phyloP scores from a whole-genome alignment of 1,140 invertebrate species.

The Lethrus apterus region DNA sequence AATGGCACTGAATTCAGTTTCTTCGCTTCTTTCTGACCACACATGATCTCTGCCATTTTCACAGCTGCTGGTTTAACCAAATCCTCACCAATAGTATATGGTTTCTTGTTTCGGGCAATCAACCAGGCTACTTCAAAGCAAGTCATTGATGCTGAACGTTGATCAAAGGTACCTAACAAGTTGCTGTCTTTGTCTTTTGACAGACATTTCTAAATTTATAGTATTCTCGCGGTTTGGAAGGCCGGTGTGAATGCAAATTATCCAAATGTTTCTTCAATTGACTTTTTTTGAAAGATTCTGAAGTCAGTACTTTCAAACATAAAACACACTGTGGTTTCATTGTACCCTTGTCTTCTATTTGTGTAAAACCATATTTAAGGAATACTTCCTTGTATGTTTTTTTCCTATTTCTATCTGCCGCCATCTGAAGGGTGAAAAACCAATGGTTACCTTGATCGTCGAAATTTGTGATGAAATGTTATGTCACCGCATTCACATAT shows the following conservation, averaged over 20 bases:
- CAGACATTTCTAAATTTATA: constrained; percentile 24
- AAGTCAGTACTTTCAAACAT: constrained; percentile 27
- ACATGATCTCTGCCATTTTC: constrained; percentile 22
- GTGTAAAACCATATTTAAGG: constrained; percentile 26
- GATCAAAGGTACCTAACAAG: constrained; percentile 24
- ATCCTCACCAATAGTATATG: constrained; percentile 24
- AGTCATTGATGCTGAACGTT: constrained; percentile 28
- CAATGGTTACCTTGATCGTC: constrained; percentile 23
- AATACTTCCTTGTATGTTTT: no score
- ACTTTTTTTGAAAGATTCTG: constrained; percentile 28
- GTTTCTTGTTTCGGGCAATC: constrained; percentile 25
- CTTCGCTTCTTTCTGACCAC: constrained; percentile 23
- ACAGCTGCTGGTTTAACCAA: constrained; percentile 24
- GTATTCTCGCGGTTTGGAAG: constrained; percentile 24
- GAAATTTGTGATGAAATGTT: no score
- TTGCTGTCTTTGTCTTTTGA: constrained; percentile 24
- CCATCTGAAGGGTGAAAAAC: constrained; percentile 24
- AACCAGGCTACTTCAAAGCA: no score
- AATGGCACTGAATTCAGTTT: constrained; percentile 27
- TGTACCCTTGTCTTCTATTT: constrained; percentile 23
- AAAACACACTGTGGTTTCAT: constrained; percentile 30
- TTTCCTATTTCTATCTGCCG: constrained; percentile 26
- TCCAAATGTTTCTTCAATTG: constrained; percentile 26
- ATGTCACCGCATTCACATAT: no score
- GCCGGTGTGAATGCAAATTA: constrained; percentile 21